Conservation (phyloP, 2,797 vertebrate species). For the Enteromius mattozi region DNA sequence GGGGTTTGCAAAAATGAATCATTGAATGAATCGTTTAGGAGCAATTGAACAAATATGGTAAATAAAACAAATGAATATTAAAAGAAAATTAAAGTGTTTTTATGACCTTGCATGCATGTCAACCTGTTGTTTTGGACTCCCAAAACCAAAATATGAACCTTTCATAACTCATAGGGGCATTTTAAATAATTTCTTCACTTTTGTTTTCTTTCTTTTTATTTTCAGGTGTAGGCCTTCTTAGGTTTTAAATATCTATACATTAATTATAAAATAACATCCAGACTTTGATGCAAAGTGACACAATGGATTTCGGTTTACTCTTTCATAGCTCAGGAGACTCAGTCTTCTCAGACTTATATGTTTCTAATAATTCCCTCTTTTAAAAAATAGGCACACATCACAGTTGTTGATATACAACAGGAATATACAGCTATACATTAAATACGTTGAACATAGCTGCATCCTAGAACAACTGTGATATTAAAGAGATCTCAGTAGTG, state of each 20-base stretch:
- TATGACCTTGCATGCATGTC: no score
- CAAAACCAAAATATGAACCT: no score
- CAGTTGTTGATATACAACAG: background rate
- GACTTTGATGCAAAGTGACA: background rate
- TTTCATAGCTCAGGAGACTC: background rate
- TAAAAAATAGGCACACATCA: background rate
- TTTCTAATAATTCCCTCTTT: no score
- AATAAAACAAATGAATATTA: no score
- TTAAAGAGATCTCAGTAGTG: background rate
- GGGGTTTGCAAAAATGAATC: no score
- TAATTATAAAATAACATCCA: background rate
- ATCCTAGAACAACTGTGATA: background rate
- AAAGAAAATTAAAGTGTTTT: no score
- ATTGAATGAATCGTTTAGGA: no score
- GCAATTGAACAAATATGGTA: no score
- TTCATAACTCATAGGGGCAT: no score
- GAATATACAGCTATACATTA: background rate
- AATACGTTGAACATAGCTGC: background rate
- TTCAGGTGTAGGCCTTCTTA: background rate
- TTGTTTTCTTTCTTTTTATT: background rate
- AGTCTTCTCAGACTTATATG: background rate
- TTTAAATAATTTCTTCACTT: no score
- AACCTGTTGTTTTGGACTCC: no score
- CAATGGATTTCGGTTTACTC: background rate
- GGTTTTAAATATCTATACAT: background rate